Percentiles rank a stretch among this genome's conserved stretches.
Evolutionary conservation across 2,888 invertebrate genomes (phyloP).

Genomic region (Parapristionchus giblindavisi): DNA sequence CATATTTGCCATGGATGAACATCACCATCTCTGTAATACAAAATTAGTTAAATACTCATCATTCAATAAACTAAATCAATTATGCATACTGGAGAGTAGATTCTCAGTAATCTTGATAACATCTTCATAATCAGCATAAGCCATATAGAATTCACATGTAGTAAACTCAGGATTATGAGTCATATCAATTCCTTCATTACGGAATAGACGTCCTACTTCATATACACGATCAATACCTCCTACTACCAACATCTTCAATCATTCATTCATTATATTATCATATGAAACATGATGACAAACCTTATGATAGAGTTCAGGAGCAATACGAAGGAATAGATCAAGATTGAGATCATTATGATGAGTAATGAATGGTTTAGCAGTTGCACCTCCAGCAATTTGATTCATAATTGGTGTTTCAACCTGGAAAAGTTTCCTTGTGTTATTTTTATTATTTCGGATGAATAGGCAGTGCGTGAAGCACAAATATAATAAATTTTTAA

Average conservation of each 20-base stretch:
- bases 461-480: no score
- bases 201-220: conserved; percentile 83
- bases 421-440: conserved; percentile 56
- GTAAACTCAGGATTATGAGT: conserved; percentile 99
- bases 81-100: conserved; percentile 82
- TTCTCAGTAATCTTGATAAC: conserved; percentile 90
- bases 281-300: no score
- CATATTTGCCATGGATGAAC: conserved; percentile 87
- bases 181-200: conserved; percentile 98
- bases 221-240: conserved; percentile 94
- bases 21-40: conserved; percentile 83
- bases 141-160: conserved; percentile 99
- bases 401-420: conserved; percentile 99
- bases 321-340: conserved; percentile 96
- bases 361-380: conserved; percentile 97
- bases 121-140: conserved; percentile 98
- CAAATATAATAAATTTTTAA: background rate
- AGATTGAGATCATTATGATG: conserved; percentile 98
- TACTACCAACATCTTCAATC: conserved; percentile 93
- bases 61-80: no score
- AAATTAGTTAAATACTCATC: background rate
- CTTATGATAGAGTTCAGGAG: conserved; percentile 96
- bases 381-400: conserved; percentile 96
- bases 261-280: no score
- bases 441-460: background rate